A percentile compares a stretch with the other conserved stretches of the same genome.
Conservation (phyloP, 2,113 vertebrate genomes). For the Rhinopomastus cyanomelas region DNA sequence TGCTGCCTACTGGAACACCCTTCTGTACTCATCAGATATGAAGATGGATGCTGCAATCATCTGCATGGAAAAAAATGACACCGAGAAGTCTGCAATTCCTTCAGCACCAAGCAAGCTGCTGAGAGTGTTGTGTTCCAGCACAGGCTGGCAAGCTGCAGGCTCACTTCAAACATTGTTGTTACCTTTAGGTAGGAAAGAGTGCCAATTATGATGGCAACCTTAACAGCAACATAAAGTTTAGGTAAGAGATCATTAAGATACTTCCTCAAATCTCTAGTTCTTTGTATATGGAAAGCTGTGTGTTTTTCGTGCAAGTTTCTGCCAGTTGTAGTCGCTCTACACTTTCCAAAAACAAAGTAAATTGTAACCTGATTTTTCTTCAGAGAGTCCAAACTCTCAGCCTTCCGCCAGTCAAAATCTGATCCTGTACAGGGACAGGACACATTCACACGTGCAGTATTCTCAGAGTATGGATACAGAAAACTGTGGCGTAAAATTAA, state of each 20-base stretch:
- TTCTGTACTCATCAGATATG: slow-evolving; percentile 79
- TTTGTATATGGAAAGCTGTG: background rate
- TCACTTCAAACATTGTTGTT: background rate
- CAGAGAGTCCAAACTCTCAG: background rate
- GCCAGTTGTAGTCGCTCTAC: background rate
- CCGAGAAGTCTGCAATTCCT: background rate
- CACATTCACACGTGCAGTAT: background rate
- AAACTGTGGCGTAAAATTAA: background rate
- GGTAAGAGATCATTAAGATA: background rate
- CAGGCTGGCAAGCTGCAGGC: background rate
- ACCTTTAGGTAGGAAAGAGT: background rate
- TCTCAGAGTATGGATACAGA: background rate
- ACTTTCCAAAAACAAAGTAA: background rate
- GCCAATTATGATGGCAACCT: background rate
- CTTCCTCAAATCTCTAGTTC: background rate
- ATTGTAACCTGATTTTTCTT: background rate
- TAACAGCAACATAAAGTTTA: background rate
- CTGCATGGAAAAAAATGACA: background rate
- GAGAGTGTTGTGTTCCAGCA: background rate
- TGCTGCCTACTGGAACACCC: slow-evolving; percentile 89
- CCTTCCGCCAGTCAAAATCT: background rate
- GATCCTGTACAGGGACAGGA: background rate
- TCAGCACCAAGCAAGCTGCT: background rate
- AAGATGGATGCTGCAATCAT: slow-evolving; percentile 39
- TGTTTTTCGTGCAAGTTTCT: background rate